Evolutionary conservation across 2,797 vertebrate species (phyloP), one percentile per base, ranked within the genome.

Genomic region (Phataginus tricuspis): DNA sequence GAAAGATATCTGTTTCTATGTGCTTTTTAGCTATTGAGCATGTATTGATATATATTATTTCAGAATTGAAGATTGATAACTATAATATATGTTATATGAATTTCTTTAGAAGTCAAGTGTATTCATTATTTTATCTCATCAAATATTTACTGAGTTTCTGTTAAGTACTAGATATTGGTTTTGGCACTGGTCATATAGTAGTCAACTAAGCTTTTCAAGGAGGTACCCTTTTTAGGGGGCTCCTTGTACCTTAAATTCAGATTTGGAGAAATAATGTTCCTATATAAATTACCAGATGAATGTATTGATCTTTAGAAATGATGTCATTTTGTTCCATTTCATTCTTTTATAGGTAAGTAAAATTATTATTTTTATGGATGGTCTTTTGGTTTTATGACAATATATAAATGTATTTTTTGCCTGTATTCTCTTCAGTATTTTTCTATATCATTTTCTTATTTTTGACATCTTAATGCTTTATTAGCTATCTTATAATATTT

Each of bases 351-450:
- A 63, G 7, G 9, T 88, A 75, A 94, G 78, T 93, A 78, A 94
- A 92, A 71, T 96, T 86, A 45, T 57, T 90, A 63, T 61, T 75
- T 96, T 93, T 91, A 57, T 91, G 78, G 45, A 91, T 57, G 8
- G 4, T 59, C 31, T 95, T 93, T 96, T 79, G 27, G 3, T 93
- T 93, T 97, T 97, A 61, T 86, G 80, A 51, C 53, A 66, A 16
- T 91, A 15, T 93, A 64, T 77, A 83, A 72, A 75, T 89, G 11
- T 37, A 57, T 87, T 96, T 89, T 18, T 91, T 84, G 18, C 10
- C 9, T 69, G 2, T 82, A 45, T 77, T 90, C 64, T 82, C 72
- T 86, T 86, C 34, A 39, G 0, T 39, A 51, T 86, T 96, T 86
- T 90, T 14, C 31, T 77, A 4, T 57, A 16, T 85, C 10, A 64